Conservation (phyloP, 2,113 vertebrate genomes). For the Ariopsis seemanni region DNA sequence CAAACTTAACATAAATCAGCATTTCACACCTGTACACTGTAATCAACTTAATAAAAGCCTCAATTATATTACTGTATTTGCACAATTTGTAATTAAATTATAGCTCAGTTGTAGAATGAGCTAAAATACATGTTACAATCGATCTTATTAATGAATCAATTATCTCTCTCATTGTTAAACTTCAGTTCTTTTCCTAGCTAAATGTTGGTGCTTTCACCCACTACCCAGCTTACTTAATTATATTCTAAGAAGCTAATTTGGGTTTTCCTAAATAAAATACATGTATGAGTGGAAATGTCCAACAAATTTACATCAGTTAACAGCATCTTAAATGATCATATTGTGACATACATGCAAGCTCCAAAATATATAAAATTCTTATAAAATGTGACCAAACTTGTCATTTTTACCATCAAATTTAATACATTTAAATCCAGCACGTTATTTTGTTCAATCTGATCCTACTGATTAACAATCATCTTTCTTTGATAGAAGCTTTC, state of each 20-base stretch:
- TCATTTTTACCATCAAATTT: neutral
- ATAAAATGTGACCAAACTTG: neutral
- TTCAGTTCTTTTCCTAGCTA: neutral
- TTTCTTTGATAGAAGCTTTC: neutral
- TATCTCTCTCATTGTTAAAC: neutral
- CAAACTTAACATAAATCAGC: neutral
- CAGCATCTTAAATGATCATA: neutral
- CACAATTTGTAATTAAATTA: neutral
- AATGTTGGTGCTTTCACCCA: neutral
- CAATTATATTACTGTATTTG: neutral
- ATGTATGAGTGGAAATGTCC: neutral
- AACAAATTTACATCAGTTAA: neutral
- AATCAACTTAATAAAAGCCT: neutral
- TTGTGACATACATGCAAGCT: neutral
- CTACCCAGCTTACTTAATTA: too few relatives aligned
- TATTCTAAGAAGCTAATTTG: neutral
- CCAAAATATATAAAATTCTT: neutral
- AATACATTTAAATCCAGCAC: neutral
- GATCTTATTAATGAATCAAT: neutral
- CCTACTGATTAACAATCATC: neutral
- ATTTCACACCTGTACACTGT: neutral
- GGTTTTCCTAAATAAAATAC: neutral
- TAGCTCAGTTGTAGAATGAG: neutral
- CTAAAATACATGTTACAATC: neutral
- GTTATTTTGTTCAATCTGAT: neutral